Conservation (phyloP, 2,797 vertebrate genomes). For the Loriculus beryllinus region DNA sequence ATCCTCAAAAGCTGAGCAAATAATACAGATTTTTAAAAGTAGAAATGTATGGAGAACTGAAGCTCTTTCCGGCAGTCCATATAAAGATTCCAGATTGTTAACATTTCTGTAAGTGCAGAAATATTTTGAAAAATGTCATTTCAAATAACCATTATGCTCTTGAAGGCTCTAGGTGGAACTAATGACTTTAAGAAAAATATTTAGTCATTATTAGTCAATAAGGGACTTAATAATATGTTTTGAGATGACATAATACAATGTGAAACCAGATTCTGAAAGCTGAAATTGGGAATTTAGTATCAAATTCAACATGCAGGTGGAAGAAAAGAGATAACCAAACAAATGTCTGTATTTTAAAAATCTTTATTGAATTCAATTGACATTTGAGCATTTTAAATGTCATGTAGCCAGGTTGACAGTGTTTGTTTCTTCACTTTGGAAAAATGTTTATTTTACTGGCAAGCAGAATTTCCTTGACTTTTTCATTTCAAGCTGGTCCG, state of each 20-base stretch:
- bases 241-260: background rate
- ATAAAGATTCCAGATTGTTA: background rate
- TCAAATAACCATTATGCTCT: background rate
- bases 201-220: background rate
- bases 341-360: background rate
- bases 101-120: background rate
- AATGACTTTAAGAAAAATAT: background rate
- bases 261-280: background rate
- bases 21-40: background rate
- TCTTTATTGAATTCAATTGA: background rate
- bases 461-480: background rate
- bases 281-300: background rate
- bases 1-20: background rate
- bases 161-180: background rate
- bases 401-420: background rate
- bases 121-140: background rate
- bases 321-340: background rate
- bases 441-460: background rate
- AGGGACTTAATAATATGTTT: background rate
- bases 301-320: background rate
- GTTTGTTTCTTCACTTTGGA: background rate
- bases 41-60: background rate
- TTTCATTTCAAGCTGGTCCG: background rate
- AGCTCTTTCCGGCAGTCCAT: background rate
- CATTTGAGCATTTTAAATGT: background rate